These are phyloP conservation scores for Pseudorhiza aurosa DNA, from an alignment of 30 jellyfish, hydroid and myxozoan genomes.

Conservation along the genomic window DNA sequence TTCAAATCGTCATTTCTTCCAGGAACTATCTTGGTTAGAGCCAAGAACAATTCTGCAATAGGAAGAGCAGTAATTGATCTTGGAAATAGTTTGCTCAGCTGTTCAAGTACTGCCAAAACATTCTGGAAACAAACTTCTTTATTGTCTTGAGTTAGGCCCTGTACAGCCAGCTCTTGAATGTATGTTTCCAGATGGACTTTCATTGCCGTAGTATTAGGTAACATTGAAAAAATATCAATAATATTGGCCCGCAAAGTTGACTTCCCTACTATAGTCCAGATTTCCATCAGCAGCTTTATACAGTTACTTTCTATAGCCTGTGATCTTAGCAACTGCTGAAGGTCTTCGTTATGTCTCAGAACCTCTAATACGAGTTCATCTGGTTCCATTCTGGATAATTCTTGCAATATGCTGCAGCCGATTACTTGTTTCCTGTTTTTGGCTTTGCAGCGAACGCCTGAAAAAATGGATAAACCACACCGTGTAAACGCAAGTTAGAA, in stretches of 20 bases:
- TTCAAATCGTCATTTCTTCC: constrained; percentile 6
- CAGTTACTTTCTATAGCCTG: constrained; percentile 1
- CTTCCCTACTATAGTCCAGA: neutral
- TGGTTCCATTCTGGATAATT: constrained; percentile 6
- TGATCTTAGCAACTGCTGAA: neutral
- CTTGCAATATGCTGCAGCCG: constrained; percentile 4
- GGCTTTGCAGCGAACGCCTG: too few species aligned
- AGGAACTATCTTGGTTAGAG: neutral
- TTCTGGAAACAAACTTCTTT: neutral
- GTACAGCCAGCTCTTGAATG: constrained; percentile 17
- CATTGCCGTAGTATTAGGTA: neutral
- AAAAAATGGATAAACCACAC: too few species aligned
- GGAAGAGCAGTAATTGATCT: constrained; percentile 28
- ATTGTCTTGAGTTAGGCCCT: neutral
- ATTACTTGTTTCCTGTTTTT: neutral
- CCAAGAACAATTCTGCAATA: constrained; percentile 4
- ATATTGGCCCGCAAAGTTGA: neutral
- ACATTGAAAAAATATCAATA: neutral
- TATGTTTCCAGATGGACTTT: neutral
- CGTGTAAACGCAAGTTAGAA: too few species aligned
- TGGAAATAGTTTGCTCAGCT: neutral
- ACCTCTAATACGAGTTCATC: constrained; percentile 10
- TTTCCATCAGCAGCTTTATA: neutral
- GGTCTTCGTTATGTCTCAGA: neutral
- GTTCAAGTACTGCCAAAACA: constrained; percentile 15